phyloP scores from a whole-genome alignment of 2,888 invertebrate genomes.

The Xanthorhoe designata region DNA sequence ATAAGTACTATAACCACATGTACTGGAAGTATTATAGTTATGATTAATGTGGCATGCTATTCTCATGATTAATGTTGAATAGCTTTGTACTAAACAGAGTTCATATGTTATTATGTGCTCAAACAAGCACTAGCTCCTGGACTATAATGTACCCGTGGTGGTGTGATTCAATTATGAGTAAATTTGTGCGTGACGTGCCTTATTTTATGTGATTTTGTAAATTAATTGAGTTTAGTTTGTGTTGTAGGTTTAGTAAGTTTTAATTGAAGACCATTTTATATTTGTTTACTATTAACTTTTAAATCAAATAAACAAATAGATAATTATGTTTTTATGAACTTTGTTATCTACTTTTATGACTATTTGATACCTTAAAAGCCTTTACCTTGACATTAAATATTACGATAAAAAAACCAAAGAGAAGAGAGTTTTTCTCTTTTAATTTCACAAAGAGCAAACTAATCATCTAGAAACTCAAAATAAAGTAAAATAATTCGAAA shows the following conservation, averaged over 20 bases:
- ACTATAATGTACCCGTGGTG: conserved; percentile 26
- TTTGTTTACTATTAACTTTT: not conserved
- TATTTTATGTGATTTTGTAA: conserved; percentile 38
- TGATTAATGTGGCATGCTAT: no score
- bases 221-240: conserved; percentile 36
- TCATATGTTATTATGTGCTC: not conserved
- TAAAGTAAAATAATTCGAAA: conserved; percentile 39
- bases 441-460: conserved; percentile 11
- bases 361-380: no score
- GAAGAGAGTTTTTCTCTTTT: not conserved
- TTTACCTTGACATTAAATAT: not conserved
- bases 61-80: no score
- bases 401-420: not conserved
- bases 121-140: conserved; percentile 10
- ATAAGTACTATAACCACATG: no score
- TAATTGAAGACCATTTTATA: conserved; percentile 5
- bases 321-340: not conserved
- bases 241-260: conserved; percentile 13
- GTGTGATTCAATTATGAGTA: conserved; percentile 60
- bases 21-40: no score
- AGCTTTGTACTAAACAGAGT: not conserved
- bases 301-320: not conserved
- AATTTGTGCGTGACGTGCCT: conserved; percentile 57
- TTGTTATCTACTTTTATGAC: no score
- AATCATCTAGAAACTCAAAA: conserved; percentile 34